Evolutionary conservation across 2,113 vertebrate species (phyloP).

Genomic region (Petromus typicus): DNA sequence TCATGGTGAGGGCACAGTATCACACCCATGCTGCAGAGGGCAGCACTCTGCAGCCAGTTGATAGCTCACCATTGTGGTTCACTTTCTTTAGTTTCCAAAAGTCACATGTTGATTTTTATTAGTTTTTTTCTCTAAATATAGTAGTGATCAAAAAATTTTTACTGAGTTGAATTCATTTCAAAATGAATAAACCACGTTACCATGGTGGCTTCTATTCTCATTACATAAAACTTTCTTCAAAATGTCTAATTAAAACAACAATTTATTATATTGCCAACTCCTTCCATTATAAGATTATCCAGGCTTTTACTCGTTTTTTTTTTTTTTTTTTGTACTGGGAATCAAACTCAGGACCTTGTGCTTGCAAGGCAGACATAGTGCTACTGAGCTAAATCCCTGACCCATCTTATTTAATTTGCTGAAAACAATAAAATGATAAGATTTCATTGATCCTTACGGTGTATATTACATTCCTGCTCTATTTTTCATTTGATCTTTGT

Average conservation of each 20-base stretch:
- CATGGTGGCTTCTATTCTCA: neutral
- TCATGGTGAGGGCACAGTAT: neutral
- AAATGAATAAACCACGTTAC: neutral
- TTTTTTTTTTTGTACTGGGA: no score
- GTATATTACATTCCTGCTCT: neutral
- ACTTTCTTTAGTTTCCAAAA: neutral
- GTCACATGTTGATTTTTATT: neutral
- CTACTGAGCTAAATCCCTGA: no score
- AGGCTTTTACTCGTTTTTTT: no score
- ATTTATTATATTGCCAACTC: neutral
- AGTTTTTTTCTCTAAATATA: constrained; percentile 2
- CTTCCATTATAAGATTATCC: constrained; percentile 22
- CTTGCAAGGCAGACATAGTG: no score
- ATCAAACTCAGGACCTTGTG: no score
- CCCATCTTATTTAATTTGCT: constrained; percentile 58
- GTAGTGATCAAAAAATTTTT: constrained; percentile 22
- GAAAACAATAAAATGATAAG: constrained; percentile 47
- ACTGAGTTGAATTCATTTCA: neutral
- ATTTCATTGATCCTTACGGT: constrained; percentile 43
- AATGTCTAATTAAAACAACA: neutral
- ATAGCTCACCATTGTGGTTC: neutral
- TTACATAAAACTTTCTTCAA: neutral
- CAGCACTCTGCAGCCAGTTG: neutral
- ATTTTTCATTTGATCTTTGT: constrained; percentile 69
- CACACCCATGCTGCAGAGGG: neutral